Evolutionary conservation across 1,140 invertebrate genomes (phyloP), one percentile per base, ranked within the genome.

Genomic region (Laupala kohalensis): DNA sequence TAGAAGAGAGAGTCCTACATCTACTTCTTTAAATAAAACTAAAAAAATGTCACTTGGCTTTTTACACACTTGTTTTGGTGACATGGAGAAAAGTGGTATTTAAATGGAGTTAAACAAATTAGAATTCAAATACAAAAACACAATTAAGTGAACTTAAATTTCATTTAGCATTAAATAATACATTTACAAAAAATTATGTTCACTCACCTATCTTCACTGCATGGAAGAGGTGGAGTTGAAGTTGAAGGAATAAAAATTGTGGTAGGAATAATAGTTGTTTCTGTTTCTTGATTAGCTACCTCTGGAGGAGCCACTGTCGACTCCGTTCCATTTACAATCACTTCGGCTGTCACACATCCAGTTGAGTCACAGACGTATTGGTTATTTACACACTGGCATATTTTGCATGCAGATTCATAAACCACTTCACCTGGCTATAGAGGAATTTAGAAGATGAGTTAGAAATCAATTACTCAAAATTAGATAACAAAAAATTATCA

Each of bases 341-440:
- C 28, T 25, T 13, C 13, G 27, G n/a, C 19, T 12, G 19, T 23
- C 12, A n/a, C 65, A 27, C 72, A 73, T 6, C 70, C 19, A 25
- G 79, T 83, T 73, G 79, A 80, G 77, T 86, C 86, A 77, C 89
- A 91, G 69, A 86, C 80, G 73, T 90, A 86, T n/a, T 83, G 83
- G 79, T 93, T 92, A 75, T 90, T 84, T 1, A 91, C 79, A 75
- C 92, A 94, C 75, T 92, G 90, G 75, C 92, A 93, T 23, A 85
- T 83, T 76, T 86, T 83, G 75, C 90, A 92, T 0, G 84, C 82
- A 6, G 83, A 83, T 68, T 84, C 83, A n/a, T 83, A 75, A 4
- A 81, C 71, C 2, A 87, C 79, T 6, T 81, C 81, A 5, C 88
- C 87, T 5, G 89, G 88, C 83, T 88, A 75, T 6, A 78, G 78